Percentiles rank a stretch among this genome's conserved stretches.
phyloP scores from a whole-genome alignment of 2,113 vertebrate species.

The Antigone vipio region DNA sequence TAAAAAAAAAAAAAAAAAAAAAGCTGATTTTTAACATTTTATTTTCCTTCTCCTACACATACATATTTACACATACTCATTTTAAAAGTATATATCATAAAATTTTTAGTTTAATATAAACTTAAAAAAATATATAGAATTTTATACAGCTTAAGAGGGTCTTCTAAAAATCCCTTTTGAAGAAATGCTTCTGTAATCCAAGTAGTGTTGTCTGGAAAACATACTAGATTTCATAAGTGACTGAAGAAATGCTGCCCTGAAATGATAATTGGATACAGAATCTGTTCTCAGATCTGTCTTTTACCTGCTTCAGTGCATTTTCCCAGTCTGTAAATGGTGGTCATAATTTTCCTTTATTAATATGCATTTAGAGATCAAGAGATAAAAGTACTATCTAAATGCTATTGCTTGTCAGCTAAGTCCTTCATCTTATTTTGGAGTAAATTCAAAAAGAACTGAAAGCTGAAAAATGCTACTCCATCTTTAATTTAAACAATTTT shows the following conservation, averaged over 20 bases:
- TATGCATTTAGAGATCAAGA: neutral
- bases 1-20: neutral
- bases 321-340: neutral
- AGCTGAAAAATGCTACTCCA: neutral
- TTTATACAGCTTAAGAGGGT: neutral
- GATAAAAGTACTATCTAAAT: neutral
- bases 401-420: neutral
- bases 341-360: neutral
- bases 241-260: neutral
- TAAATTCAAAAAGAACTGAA: neutral
- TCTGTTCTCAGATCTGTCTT: neutral
- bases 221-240: neutral
- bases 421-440: neutral
- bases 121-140: neutral
- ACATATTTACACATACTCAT: neutral
- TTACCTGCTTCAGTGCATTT: neutral
- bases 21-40: neutral
- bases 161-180: neutral
- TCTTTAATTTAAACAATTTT: neutral
- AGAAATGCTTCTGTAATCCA: neutral
- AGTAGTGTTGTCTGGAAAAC: neutral
- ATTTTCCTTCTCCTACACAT: neutral
- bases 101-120: neutral
- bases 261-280: neutral
- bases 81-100: neutral